phyloP scores from a whole-genome alignment of 2,888 invertebrate genomes.

The Hanleya hanleyi region DNA sequence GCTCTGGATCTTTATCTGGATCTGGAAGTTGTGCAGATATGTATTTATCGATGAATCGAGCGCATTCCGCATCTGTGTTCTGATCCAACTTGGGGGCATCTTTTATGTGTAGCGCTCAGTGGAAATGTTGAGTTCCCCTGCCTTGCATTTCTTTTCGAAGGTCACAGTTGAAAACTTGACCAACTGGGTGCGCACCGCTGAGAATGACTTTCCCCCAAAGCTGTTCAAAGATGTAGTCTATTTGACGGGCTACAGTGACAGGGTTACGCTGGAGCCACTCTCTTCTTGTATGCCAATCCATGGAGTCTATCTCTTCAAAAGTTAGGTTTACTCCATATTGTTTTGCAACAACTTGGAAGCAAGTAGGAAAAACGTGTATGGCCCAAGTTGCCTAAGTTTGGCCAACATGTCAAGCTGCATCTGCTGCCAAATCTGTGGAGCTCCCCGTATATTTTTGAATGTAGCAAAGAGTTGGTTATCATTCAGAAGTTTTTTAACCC shows the following conservation, averaged over 20 bases:
- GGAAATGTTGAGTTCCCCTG: neutral
- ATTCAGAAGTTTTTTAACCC: neutral
- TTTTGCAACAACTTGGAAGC: neutral
- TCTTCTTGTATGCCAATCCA: neutral
- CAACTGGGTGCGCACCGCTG: neutral
- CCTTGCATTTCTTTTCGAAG: neutral
- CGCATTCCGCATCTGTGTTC: neutral
- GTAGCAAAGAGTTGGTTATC: neutral
- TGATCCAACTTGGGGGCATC: constrained; percentile 13
- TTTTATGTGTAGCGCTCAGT: neutral
- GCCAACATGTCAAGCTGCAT: neutral
- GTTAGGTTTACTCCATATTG: neutral
- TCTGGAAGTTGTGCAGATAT: neutral
- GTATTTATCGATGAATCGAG: neutral
- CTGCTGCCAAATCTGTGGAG: neutral
- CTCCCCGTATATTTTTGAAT: neutral
- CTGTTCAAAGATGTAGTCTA: constrained; percentile 6
- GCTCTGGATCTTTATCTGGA: neutral
- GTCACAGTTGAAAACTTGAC: neutral
- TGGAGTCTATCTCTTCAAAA: neutral
- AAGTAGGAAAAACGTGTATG: neutral
- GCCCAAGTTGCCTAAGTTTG: neutral
- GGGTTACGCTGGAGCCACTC: neutral
- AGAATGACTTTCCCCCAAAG: neutral
- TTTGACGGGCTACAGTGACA: neutral